phyloP scores from a whole-genome alignment of 2,888 invertebrate genomes.

The Dynastes grantii region DNA sequence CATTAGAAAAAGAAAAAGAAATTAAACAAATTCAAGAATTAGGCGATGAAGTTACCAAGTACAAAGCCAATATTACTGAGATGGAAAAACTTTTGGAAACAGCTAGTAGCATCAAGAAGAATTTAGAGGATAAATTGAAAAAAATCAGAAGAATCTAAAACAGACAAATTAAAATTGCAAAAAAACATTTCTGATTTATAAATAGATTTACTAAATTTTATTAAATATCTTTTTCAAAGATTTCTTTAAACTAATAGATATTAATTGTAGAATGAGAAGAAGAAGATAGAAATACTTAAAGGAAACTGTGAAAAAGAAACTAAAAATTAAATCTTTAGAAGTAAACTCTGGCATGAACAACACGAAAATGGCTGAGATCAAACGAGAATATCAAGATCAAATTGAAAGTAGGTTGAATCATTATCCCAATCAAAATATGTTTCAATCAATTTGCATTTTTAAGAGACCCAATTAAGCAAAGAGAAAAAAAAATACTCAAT shows the following conservation, averaged over 20 bases:
- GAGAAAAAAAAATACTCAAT: no score
- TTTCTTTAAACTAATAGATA: slow-evolving; percentile 26
- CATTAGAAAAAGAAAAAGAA: slow-evolving; percentile 54
- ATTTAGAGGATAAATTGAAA: slow-evolving; percentile 72
- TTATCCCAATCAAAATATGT: slow-evolving; percentile 42
- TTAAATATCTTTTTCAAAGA: not conserved
- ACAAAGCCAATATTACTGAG: slow-evolving; percentile 62
- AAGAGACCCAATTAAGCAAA: slow-evolving; percentile 77
- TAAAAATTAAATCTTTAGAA: slow-evolving; percentile 80
- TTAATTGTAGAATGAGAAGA: slow-evolving; percentile 75
- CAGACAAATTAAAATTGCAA: slow-evolving; percentile 78
- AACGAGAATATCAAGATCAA: slow-evolving; percentile 79
- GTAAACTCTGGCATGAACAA: slow-evolving; percentile 76
- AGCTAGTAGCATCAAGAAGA: slow-evolving; percentile 62
- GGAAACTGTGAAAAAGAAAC: slow-evolving; percentile 82
- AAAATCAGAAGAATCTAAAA: slow-evolving; percentile 77
- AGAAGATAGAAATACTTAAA: slow-evolving; percentile 79
- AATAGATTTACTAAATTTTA: slow-evolving; percentile 73
- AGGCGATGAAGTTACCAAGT: slow-evolving; percentile 64
- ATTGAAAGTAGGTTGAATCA: slow-evolving; percentile 77
- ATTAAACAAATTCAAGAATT: slow-evolving; percentile 66
- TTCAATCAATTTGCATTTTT: slow-evolving; percentile 61
- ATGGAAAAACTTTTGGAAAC: slow-evolving; percentile 67
- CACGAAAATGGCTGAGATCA: slow-evolving; percentile 78
- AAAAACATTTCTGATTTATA: slow-evolving; percentile 76